phyloP scores from a whole-genome alignment of 2,113 vertebrate species.

The Oostethus manadensis region DNA sequence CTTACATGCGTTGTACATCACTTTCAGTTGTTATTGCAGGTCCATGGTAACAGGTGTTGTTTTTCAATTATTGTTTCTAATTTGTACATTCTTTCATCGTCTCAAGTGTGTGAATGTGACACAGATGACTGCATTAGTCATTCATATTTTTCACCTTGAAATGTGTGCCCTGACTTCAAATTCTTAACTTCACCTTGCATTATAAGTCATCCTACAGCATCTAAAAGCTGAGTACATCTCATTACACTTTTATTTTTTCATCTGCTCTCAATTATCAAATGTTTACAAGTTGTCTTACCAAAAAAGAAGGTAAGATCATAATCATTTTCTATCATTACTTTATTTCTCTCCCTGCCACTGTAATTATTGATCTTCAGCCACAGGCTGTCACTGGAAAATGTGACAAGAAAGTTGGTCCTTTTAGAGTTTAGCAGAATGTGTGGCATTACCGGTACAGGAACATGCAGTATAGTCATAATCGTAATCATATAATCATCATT shows the following conservation, averaged over 20 bases:
- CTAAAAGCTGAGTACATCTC: constrained; percentile 16
- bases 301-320: constrained; percentile 20
- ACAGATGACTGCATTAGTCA: constrained; percentile 41
- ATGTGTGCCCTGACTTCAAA: constrained; percentile 5
- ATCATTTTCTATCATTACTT: constrained; percentile 13
- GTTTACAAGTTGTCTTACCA: constrained; percentile 23
- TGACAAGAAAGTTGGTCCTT: constrained; percentile 34
- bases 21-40: too few species aligned
- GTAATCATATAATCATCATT: background rate
- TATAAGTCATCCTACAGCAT: constrained; percentile 4
- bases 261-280: constrained; percentile 18
- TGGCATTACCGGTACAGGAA: background rate
- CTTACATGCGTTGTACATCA: too few species aligned
- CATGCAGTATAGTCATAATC: background rate
- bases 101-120: constrained; percentile 15
- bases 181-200: constrained; percentile 22
- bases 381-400: constrained; percentile 44
- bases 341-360: constrained; percentile 26
- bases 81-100: too few species aligned
- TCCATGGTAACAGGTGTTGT: too few species aligned
- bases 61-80: too few species aligned
- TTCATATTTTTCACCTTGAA: constrained; percentile 22
- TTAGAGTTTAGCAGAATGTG: constrained; percentile 12
- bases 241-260: constrained; percentile 22
- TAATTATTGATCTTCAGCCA: constrained; percentile 35